Evolutionary conservation across 2,888 invertebrate genomes (phyloP).

Genomic region (Graphium colonna): DNA sequence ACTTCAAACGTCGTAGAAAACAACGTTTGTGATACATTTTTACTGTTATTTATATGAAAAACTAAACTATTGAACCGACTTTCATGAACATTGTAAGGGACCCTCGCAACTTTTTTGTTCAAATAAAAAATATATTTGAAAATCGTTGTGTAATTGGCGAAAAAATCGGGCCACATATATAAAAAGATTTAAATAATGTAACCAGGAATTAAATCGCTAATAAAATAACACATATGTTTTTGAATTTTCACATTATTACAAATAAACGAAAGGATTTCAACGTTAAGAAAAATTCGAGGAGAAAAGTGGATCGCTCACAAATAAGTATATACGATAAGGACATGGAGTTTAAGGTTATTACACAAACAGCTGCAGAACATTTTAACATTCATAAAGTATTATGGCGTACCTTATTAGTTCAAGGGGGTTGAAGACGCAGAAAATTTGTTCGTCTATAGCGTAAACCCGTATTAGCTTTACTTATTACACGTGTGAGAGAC

Average conservation of each 20-base stretch:
- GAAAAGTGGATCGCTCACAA: background rate
- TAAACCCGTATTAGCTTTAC: slow-evolving; percentile 5
- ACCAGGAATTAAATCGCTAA: background rate
- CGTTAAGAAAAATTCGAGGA: background rate
- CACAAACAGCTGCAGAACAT: slow-evolving; percentile 20
- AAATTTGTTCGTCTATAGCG: slow-evolving; percentile 14
- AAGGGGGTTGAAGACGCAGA: slow-evolving; percentile 9
- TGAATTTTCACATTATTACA: background rate
- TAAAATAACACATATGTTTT: background rate
- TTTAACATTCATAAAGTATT: slow-evolving; percentile 23
- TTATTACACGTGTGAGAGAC: slow-evolving; percentile 1
- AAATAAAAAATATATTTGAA: too few species aligned
- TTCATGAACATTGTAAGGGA: too few species aligned
- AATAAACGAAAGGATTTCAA: background rate
- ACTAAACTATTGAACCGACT: too few species aligned
- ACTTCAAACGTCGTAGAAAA: too few species aligned
- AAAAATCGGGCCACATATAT: background rate
- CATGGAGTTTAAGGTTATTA: slow-evolving; percentile 20
- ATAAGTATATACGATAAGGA: slow-evolving; percentile 11
- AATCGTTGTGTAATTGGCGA: too few species aligned
- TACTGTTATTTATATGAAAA: too few species aligned
- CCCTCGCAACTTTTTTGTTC: too few species aligned
- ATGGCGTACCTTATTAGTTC: slow-evolving; percentile 22
- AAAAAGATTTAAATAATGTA: background rate
- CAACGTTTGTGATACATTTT: too few species aligned